Base-by-base conservation (phyloP, 2,797 vertebrate genomes). In the Leptoclinus maculatus region DNA sequence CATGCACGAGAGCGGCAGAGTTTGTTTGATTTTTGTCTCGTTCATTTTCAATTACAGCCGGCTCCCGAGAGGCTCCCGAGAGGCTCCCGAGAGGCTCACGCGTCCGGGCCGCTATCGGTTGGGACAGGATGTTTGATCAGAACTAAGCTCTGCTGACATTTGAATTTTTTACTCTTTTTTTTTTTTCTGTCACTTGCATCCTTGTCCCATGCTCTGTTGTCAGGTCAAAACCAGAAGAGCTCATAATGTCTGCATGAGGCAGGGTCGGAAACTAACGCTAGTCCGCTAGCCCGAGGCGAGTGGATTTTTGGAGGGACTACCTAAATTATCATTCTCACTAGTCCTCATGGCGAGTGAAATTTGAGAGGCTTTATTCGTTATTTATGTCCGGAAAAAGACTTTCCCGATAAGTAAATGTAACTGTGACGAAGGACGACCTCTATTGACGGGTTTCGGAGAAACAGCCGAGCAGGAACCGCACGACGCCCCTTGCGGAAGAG, bases 71-170 rank as follows among this genome's bases (percentile, higher is more conserved):
- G 62, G 72, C 79, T 74, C 21, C n/a, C n/a, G n/a, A n/a, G n/a
- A n/a, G 17, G 64, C 59, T 81, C 79, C 82, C 53, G 17, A 65
- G 72, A 14, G 62, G 72, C 79, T 74, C 21, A 2, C 51, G 54
- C 54, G 21, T 84, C 53, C 49, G 3, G 62, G 76, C 59, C 54
- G 74, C 79, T 89, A 86, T 92, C 89, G 88, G 87, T 86, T 85
- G 81, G 77, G 88, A 88, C 89, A 90, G 87, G 47, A 63, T 92
- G 85, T 93, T 94, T 93, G 87, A 92, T 87, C 83, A 89, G 78
- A 93, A 89, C 83, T 88, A 86, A 92, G 89, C 88, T 79, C 71
- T 72, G 83, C 82, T 89, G 88, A 87, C 86, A 82, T 88, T 89
- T 86, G 66, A 34, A 54, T 81, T 84, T 83, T 34, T 19, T n/a